phyloP scores from a whole-genome alignment of 2,888 invertebrate genomes.

The Volucella inanis region DNA sequence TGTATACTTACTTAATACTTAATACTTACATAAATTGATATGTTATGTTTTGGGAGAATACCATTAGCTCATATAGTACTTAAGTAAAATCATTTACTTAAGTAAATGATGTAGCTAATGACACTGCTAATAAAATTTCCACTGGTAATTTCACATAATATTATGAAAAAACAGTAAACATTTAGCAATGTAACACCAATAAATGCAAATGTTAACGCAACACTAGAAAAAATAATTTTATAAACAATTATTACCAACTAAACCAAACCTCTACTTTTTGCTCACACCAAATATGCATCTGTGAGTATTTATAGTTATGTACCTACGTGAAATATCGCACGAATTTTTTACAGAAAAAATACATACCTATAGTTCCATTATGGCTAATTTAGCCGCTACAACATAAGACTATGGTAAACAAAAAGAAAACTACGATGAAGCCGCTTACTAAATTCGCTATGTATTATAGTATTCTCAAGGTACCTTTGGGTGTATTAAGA shows the following conservation, averaged over 20 bases:
- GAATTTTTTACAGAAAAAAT: slow-evolving; percentile 21
- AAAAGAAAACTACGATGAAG: slow-evolving; percentile 3
- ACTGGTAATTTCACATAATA: slow-evolving; percentile 32
- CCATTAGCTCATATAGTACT: too few species aligned
- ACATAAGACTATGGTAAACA: slow-evolving; percentile 7
- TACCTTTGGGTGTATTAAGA: not conserved
- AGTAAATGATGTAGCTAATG: not conserved
- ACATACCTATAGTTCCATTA: not conserved
- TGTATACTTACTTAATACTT: too few species aligned
- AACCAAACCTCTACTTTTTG: slow-evolving; percentile 11
- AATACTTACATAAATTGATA: too few species aligned
- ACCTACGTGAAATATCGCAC: slow-evolving; percentile 65
- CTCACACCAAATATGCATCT: slow-evolving; percentile 13
- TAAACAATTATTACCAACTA: slow-evolving; percentile 43
- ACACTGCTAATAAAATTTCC: slow-evolving; percentile 9
- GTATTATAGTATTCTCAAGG: not conserved
- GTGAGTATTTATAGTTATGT: not conserved
- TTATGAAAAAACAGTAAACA: slow-evolving; percentile 59
- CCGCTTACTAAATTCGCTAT: slow-evolving; percentile 1
- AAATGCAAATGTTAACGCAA: slow-evolving; percentile 46
- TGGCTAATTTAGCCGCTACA: slow-evolving; percentile 36
- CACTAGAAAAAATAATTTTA: slow-evolving; percentile 21
- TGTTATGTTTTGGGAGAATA: too few species aligned
- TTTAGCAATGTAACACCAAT: slow-evolving; percentile 20
- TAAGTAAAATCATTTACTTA: too few species aligned